Evolutionary conservation across 2,888 invertebrate genomes (phyloP).

Genomic region (Clostera curtula): DNA sequence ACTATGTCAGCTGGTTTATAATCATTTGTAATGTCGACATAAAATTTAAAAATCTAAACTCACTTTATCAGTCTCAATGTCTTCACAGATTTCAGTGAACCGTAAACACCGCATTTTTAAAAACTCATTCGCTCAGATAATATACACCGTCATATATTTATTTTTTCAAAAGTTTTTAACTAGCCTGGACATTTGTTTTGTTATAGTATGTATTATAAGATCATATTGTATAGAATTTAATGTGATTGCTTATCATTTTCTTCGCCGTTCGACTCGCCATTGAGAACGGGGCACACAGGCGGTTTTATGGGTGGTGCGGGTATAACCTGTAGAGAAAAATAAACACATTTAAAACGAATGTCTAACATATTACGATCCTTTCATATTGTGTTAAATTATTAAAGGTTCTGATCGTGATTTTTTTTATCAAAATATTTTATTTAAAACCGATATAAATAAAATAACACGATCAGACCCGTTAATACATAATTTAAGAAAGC

Average conservation of each 20-base stretch:
- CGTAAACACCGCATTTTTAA: conserved; percentile 13
- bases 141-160: conserved; percentile 24
- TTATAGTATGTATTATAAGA: conserved; percentile 13
- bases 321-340: conserved; percentile 48
- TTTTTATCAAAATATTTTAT: too few relatives aligned
- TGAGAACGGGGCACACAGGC: conserved; percentile 42
- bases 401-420: too few relatives aligned
- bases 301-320: conserved; percentile 62
- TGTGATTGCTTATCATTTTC: conserved; percentile 30
- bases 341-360: conserved; percentile 1
- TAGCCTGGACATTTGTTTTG: conserved; percentile 19
- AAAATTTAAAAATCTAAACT: conserved; percentile 42
- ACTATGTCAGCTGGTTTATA: conserved; percentile 24
- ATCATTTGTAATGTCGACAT: conserved; percentile 27
- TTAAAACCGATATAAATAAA: too few relatives aligned
- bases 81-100: conserved; percentile 26
- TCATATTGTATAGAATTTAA: conserved; percentile 25
- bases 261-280: conserved; percentile 56
- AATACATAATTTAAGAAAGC: too few relatives aligned
- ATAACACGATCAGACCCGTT: too few relatives aligned
- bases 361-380: background rate
- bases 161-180: conserved; percentile 17
- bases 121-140: conserved; percentile 19
- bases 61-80: conserved; percentile 64
- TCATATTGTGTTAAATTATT: too few relatives aligned